Conservation (phyloP, 1,140 invertebrate species). For the Drosophila kohkoa region DNA sequence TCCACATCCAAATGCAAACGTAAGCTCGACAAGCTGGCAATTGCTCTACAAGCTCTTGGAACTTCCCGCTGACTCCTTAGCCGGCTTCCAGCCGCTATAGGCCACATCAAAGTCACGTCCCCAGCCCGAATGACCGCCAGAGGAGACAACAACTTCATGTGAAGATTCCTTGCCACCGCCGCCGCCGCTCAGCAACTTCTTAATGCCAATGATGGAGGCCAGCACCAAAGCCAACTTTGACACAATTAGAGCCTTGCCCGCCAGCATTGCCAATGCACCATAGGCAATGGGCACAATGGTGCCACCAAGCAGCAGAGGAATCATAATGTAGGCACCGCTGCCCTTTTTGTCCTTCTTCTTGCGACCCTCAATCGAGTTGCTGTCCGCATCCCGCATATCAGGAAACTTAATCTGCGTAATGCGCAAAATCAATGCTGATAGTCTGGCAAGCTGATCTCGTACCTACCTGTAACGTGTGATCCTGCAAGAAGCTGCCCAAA, state of each 20-base stretch:
- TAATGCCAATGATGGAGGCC: slow-evolving; percentile 92
- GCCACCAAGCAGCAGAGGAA: slow-evolving; percentile 91
- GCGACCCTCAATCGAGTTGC: slow-evolving; percentile 65
- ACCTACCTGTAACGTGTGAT: slow-evolving; percentile 90
- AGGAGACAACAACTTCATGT: slow-evolving; percentile 90
- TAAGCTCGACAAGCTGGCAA: slow-evolving; percentile 28
- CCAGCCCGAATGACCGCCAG: slow-evolving; percentile 89
- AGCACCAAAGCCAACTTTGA: slow-evolving; percentile 92
- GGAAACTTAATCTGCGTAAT: slow-evolving; percentile 70
- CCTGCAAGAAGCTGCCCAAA: slow-evolving; percentile 89
- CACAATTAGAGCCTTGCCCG: slow-evolving; percentile 93
- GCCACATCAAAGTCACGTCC: slow-evolving; percentile 89
- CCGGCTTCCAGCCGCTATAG: slow-evolving; percentile 87
- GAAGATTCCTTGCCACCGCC: slow-evolving; percentile 87
- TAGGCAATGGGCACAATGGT: slow-evolving; percentile 92
- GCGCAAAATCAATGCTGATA: background rate
- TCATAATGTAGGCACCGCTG: slow-evolving; percentile 89
- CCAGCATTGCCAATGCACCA: slow-evolving; percentile 91
- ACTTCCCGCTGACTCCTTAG: slow-evolving; percentile 66
- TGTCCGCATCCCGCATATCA: slow-evolving; percentile 50
- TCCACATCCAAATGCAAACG: slow-evolving; percentile 64
- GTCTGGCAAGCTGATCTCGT: too few relatives aligned
- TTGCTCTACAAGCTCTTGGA: slow-evolving; percentile 68
- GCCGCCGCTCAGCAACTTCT: slow-evolving; percentile 90
- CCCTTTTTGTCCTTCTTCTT: slow-evolving; percentile 88